phyloP scores from a whole-genome alignment of 2,797 vertebrate species.

The Aplochiton taeniatus region DNA sequence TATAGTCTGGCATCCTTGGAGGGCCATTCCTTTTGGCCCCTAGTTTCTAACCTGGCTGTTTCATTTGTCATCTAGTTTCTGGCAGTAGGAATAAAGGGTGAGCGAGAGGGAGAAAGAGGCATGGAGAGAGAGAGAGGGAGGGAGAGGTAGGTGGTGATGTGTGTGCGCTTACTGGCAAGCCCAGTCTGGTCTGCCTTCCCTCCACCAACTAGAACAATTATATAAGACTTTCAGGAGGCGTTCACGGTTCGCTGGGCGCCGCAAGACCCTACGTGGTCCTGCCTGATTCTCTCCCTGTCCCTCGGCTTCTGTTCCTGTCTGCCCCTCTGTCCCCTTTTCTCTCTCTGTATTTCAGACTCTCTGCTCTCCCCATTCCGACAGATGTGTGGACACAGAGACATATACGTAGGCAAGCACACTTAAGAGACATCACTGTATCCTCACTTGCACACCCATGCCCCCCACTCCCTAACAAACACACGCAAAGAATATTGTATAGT shows the following conservation, averaged over 20 bases:
- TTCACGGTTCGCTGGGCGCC: conserved; percentile 69
- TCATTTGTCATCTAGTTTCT: conserved; percentile 31
- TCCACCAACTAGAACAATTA: conserved; percentile 74
- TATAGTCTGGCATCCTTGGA: background rate
- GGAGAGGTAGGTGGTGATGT: conserved; percentile 21
- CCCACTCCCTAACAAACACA: background rate
- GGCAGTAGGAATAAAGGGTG: background rate
- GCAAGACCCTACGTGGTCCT: conserved; percentile 45
- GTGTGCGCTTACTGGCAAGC: conserved; percentile 34
- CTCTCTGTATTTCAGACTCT: conserved; percentile 2
- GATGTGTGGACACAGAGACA: conserved; percentile 40
- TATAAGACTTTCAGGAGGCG: conserved; percentile 75
- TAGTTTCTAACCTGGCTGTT: conserved; percentile 31
- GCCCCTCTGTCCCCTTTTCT: conserved; percentile 5
- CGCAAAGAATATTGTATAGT: no score
- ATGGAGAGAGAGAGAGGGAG: no score
- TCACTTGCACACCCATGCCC: background rate
- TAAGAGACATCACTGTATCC: conserved; percentile 28
- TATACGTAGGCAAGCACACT: background rate
- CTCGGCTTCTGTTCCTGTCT: conserved; percentile 10
- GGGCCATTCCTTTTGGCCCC: background rate
- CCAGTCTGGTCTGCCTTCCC: conserved; percentile 41
- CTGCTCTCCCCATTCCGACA: conserved; percentile 31
- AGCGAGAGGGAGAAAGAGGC: no score
- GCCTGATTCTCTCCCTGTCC: conserved; percentile 45